Base-by-base conservation (phyloP, 2,113 vertebrate genomes). In the Herpailurus yagouaroundi region DNA sequence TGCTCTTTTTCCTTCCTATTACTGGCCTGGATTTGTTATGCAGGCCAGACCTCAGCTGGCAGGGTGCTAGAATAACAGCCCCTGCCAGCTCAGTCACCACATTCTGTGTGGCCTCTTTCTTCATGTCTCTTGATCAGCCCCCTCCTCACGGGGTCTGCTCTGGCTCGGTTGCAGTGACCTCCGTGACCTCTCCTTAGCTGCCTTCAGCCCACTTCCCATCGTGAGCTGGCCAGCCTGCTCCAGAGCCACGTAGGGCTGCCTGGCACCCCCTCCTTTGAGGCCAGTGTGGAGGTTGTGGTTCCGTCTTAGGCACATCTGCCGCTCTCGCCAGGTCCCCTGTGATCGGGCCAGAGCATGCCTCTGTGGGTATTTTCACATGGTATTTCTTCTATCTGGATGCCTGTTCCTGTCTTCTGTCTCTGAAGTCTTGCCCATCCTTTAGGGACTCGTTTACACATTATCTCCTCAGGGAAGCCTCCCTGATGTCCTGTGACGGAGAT, bases 1-100 rank as follows among this genome's bases (percentile, higher is more conserved):
- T 29, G 0, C 2, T 12, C 4, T 10, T 9, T 3, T 38, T 21
- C 52, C 4, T 19, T 27, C 3, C 19, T 13, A 4, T 86, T 48
- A 55, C 33, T 1, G 4, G 12, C 86, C 66, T 66, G 48, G 77
- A 69, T 93, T 84, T 71, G 55, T 50, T 76, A n/a, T 0, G 23
- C 52, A 68, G 79, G 7, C 60, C 5, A 4, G 55, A 21, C 68
- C 68, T 81, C 4, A 1, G 45, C 38, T 36, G 55, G 36, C 76
- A 19, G 18, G 13, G 57, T 48, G 31, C 64, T 68, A 0, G 23
- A 41, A 57, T 88, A 82, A 48, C 21, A 74, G 84, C 21, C 21
- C 33, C n/a, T 60, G 55, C 52, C 4, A 13, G 77, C 71, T 38
- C 9, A 3, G 60, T 66, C 50, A 33, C 36, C 33, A 19, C 4